Conservation (phyloP, 2,797 vertebrate species). For the Acanthurus lineatus region DNA sequence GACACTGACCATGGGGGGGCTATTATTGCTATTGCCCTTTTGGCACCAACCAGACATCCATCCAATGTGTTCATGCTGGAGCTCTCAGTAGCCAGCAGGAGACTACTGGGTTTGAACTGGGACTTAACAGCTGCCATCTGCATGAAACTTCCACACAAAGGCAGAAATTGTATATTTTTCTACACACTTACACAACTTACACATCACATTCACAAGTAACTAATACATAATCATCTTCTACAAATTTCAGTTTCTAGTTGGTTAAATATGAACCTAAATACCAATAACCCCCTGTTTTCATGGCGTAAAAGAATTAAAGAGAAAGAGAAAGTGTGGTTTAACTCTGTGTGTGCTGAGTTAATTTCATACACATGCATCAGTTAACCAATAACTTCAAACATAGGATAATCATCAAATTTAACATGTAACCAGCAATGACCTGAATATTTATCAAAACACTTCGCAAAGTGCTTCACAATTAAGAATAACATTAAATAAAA, state of each 20-base stretch:
- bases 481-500: not conserved
- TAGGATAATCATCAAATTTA: not conserved
- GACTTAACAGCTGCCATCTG: slow-evolving; percentile 15
- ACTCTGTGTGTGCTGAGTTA: too few species aligned
- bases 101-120: not conserved
- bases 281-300: not conserved
- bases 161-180: not conserved
- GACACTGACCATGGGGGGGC: slow-evolving; percentile 21
- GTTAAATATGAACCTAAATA: not conserved
- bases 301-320: not conserved
- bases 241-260: not conserved
- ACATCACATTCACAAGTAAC: not conserved
- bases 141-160: slow-evolving; percentile 1
- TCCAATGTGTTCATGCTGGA: not conserved
- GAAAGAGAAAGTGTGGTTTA: too few species aligned
- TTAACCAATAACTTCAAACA: not conserved
- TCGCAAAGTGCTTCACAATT: not conserved
- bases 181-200: not conserved
- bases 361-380: too few species aligned
- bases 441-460: not conserved
- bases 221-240: not conserved
- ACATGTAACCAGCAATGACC: slow-evolving; percentile 10
- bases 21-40: slow-evolving; percentile 3
- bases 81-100: slow-evolving; percentile 9
- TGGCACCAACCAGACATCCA: slow-evolving; percentile 22